These are phyloP conservation scores for Platyscapa corneri DNA, from an alignment of 1,140 invertebrate genomes.

Conservation along the genomic window DNA sequence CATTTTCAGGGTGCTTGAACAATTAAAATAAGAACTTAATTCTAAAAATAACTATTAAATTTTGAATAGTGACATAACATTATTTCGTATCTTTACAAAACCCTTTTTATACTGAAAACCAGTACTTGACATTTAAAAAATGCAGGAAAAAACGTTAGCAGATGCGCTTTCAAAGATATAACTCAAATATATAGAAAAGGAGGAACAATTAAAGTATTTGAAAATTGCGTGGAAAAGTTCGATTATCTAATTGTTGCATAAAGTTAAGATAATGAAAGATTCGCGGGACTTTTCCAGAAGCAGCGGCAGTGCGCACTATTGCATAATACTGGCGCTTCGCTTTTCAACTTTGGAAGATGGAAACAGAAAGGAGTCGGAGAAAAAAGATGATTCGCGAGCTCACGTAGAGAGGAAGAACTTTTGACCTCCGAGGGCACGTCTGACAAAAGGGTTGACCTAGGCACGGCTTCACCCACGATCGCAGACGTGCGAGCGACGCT, in stretches of 20 bases:
- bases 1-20: no score
- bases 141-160: no score
- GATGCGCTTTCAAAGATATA: no score
- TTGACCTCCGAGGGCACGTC: not conserved
- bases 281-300: not conserved
- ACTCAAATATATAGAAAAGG: no score
- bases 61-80: no score
- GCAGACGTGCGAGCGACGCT: slow-evolving; percentile 4
- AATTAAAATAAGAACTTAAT: no score
- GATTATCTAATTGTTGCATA: not conserved
- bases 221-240: not conserved
- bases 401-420: not conserved
- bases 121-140: no score
- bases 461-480: slow-evolving; percentile 7
- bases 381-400: not conserved
- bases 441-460: slow-evolving; percentile 38
- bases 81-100: no score
- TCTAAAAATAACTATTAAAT: no score
- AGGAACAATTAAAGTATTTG: not conserved
- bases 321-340: not conserved
- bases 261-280: not conserved
- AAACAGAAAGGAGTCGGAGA: not conserved
- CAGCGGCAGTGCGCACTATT: not conserved
- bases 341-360: not conserved
- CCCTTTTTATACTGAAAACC: no score